phyloP scores from a whole-genome alignment of 2,797 vertebrate genomes.

The Cyprinella venusta region DNA sequence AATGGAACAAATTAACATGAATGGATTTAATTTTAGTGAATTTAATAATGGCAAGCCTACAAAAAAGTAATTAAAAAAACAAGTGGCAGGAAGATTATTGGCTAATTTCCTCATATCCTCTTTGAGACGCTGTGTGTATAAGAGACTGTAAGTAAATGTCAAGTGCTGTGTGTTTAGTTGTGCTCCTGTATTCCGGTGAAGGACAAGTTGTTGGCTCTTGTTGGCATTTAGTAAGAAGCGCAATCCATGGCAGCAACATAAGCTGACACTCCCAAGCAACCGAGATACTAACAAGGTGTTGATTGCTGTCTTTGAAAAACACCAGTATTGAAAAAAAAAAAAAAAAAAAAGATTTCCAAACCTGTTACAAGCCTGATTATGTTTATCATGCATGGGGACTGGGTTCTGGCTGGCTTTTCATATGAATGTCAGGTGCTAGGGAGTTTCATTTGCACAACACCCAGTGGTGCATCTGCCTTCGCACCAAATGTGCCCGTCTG shows the following conservation, averaged over 20 bases:
- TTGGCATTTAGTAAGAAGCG: slow-evolving; percentile 49
- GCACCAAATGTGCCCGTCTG: slow-evolving; percentile 21
- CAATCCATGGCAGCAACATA: slow-evolving; percentile 44
- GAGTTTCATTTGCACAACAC: slow-evolving; percentile 43
- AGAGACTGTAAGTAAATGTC: slow-evolving; percentile 56
- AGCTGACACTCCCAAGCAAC: slow-evolving; percentile 36
- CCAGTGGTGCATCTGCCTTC: slow-evolving; percentile 25
- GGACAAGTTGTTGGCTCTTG: slow-evolving; percentile 49
- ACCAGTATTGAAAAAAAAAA: slow-evolving; percentile 25
- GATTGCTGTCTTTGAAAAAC: slow-evolving; percentile 53
- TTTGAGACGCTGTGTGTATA: slow-evolving; percentile 8
- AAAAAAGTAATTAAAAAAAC: slow-evolving; percentile 13
- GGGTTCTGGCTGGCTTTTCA: slow-evolving; percentile 27
- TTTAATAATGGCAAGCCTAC: slow-evolving; percentile 8
- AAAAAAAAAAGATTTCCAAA: slow-evolving; percentile 5
- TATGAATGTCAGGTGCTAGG: slow-evolving; percentile 34
- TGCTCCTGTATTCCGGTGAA: slow-evolving; percentile 38
- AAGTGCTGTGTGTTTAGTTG: slow-evolving; percentile 52
- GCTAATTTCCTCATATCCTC: slow-evolving; percentile 21
- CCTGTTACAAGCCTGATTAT: slow-evolving; percentile 48
- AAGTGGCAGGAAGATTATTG: neutral
- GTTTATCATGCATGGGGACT: slow-evolving; percentile 36
- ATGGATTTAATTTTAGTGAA: slow-evolving; percentile 1
- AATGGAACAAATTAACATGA: slow-evolving; percentile 1
- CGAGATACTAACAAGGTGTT: slow-evolving; percentile 48